Evolutionary conservation across 37 sponge, comb jelly and placozoan genomes (phyloP).

Genomic region (Aplysina aerophoba): DNA sequence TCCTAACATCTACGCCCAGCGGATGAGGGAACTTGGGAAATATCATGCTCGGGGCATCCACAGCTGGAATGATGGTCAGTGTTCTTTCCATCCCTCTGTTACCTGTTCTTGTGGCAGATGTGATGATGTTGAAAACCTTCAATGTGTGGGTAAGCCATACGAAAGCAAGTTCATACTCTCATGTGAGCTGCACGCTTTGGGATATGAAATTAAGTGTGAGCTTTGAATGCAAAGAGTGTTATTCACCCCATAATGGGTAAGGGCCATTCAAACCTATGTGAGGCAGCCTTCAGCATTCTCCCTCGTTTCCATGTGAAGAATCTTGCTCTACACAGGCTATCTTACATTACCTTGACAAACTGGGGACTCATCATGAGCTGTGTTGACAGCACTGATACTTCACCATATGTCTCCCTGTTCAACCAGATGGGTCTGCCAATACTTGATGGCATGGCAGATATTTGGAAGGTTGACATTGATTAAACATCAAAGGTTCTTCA

Average conservation of each 20-base stretch:
- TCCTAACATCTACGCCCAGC: constrained; percentile 14
- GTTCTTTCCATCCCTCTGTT: constrained; percentile 37
- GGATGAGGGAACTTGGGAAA: constrained; percentile 26
- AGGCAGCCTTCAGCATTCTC: constrained; percentile 3
- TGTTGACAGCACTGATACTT: no score
- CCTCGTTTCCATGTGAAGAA: background rate
- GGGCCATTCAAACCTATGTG: constrained; percentile 11
- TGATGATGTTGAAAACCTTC: background rate
- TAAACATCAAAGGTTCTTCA: no score
- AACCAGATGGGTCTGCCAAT: no score
- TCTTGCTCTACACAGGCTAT: background rate
- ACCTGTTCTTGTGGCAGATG: constrained; percentile 40
- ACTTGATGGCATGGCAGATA: no score
- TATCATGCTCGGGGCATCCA: constrained; percentile 45
- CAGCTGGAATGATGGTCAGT: constrained; percentile 40
- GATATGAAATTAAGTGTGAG: constrained; percentile 18
- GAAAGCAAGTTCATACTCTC: background rate
- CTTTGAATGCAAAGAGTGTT: background rate
- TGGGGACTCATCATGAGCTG: constrained; percentile 24
- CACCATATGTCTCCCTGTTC: no score
- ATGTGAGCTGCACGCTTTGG: background rate
- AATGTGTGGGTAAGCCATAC: background rate
- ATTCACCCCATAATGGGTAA: constrained; percentile 3
- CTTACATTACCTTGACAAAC: constrained; percentile 9
- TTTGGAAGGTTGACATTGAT: no score